Conservation (phyloP, 2,888 invertebrate genomes). For the Syrphus vitripennis region DNA sequence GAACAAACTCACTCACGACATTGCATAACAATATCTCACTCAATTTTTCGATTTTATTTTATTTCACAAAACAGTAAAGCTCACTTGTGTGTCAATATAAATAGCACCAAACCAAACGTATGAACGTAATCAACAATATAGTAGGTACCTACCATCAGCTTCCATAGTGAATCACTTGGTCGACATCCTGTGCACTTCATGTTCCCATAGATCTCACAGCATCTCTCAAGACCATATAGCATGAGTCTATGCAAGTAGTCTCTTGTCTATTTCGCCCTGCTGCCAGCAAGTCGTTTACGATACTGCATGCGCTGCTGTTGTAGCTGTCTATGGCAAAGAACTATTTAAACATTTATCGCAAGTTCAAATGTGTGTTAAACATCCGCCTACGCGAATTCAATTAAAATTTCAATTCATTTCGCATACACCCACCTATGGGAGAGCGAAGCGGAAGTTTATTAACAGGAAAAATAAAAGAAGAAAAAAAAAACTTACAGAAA, state of each 20-base stretch:
- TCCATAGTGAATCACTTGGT: constrained; percentile 46
- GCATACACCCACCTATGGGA: constrained; percentile 60
- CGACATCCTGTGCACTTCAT: constrained; percentile 50
- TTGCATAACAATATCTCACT: constrained; percentile 58
- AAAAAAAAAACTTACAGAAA: neutral
- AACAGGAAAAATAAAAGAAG: constrained; percentile 7
- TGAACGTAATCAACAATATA: constrained; percentile 19
- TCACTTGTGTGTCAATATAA: constrained; percentile 31
- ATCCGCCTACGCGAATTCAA: constrained; percentile 66
- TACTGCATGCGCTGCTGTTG: neutral
- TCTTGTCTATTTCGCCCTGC: constrained; percentile 5
- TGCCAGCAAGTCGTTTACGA: neutral
- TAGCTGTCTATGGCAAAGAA: constrained; percentile 55
- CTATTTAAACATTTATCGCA: constrained; percentile 69
- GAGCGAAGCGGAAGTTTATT: constrained; percentile 60
- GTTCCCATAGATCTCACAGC: constrained; percentile 42
- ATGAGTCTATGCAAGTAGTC: neutral
- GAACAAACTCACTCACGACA: constrained; percentile 35
- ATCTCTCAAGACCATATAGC: neutral
- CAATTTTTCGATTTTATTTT: constrained; percentile 25
- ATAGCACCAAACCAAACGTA: constrained; percentile 6
- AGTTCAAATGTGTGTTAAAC: constrained; percentile 66
- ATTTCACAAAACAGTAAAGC: neutral
- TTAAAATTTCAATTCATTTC: constrained; percentile 71
- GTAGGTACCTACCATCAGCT: neutral